A percentile compares a stretch with the other conserved stretches of the same genome.
Conservation (phyloP, 1,140 invertebrate species). For the Ladona fulva region DNA sequence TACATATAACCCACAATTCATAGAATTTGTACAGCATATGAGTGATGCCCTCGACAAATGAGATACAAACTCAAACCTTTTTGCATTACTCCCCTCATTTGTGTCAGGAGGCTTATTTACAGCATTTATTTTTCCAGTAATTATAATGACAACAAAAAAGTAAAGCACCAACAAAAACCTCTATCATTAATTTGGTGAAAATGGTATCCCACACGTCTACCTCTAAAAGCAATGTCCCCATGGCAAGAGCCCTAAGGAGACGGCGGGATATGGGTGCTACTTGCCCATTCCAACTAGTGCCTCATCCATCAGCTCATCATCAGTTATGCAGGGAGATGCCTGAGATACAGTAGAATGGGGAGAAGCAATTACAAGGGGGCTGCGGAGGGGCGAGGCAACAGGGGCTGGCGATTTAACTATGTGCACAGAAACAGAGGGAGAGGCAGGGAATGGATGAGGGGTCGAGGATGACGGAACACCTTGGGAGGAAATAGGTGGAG, state of each 20-base stretch:
- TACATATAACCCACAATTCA: background rate
- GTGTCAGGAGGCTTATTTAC: background rate
- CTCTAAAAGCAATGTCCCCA: background rate
- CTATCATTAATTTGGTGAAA: slow-evolving; percentile 1
- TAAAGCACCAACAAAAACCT: background rate
- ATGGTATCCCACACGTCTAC: background rate
- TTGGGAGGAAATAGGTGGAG: slow-evolving; percentile 21
- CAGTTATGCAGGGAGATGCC: slow-evolving; percentile 67
- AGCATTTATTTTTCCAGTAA: background rate
- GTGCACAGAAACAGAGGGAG: slow-evolving; percentile 63
- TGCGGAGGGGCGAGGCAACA: slow-evolving; percentile 30
- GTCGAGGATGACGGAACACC: slow-evolving; percentile 20
- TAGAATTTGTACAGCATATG: slow-evolving; percentile 7
- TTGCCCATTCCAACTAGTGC: slow-evolving; percentile 65
- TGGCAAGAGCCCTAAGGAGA: background rate
- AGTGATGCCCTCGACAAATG: background rate
- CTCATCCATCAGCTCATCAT: slow-evolving; percentile 84
- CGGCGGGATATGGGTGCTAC: slow-evolving; percentile 26
- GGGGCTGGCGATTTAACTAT: slow-evolving; percentile 69
- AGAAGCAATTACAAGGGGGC: slow-evolving; percentile 54
- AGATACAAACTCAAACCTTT: slow-evolving; percentile 1
- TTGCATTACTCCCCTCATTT: background rate
- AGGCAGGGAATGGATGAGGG: slow-evolving; percentile 39
- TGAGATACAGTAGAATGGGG: slow-evolving; percentile 51
- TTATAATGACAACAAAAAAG: background rate